Conservation (phyloP, 1,140 invertebrate species). For the Grapholita molesta region DNA sequence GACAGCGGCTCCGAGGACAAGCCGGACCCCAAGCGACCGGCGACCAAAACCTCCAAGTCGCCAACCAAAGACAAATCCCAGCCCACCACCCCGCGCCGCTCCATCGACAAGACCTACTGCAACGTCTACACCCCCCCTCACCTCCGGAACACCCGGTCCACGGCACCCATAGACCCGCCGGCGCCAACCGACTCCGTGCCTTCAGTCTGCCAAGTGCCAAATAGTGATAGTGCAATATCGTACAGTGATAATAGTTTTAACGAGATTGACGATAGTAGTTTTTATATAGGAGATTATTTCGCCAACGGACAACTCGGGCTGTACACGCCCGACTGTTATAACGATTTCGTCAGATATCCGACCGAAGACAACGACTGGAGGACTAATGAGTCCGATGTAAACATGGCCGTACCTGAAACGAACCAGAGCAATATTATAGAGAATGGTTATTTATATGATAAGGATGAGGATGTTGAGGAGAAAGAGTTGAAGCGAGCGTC, state of each 20-base stretch:
- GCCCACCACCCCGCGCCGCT: conserved; percentile 55
- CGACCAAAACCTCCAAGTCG: conserved; percentile 55
- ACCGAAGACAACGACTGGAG: conserved; percentile 41
- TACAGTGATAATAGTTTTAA: conserved; percentile 70
- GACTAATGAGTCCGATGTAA: conserved; percentile 57
- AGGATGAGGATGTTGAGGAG: conserved; percentile 79
- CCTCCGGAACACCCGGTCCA: conserved; percentile 58
- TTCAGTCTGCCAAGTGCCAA: conserved; percentile 67
- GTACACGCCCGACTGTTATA: conserved; percentile 56
- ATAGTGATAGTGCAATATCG: conserved; percentile 72
- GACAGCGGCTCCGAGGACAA: conserved; percentile 61
- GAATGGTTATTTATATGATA: conserved; percentile 60
- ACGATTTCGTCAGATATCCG: conserved; percentile 44
- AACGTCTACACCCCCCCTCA: conserved; percentile 75
- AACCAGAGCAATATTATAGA: conserved; percentile 63
- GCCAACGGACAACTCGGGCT: conserved; percentile 67
- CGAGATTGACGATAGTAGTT: conserved; percentile 60
- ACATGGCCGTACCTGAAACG: conserved; percentile 53
- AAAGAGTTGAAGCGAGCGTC: conserved; percentile 79
- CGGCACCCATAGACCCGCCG: conserved; percentile 39
- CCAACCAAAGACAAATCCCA: conserved; percentile 55
- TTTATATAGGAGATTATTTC: conserved; percentile 75
- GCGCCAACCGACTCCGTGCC: conserved; percentile 52
- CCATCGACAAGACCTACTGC: conserved; percentile 67
- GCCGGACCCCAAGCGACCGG: conserved; percentile 37